phyloP scores from a whole-genome alignment of 2,888 invertebrate species.

The Corbicula japonica region DNA sequence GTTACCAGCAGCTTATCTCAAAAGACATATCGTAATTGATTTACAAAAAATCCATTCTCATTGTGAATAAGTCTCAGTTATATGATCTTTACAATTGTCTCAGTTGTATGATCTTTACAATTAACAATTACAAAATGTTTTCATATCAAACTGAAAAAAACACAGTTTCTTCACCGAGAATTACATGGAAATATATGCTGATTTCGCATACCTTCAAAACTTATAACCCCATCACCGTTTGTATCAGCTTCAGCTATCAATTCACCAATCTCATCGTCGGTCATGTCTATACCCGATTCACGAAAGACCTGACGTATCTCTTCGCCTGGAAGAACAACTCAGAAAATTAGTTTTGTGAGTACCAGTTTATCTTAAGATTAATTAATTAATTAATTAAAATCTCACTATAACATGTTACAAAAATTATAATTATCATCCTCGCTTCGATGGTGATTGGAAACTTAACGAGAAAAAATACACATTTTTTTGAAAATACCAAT shows the following conservation, averaged over 20 bases:
- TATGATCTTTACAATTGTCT: not conserved
- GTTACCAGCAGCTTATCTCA: too few species aligned
- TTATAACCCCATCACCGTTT: conserved; percentile 50
- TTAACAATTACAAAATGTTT: not conserved
- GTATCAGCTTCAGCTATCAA: conserved; percentile 48
- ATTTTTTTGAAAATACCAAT: too few species aligned
- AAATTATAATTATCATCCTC: too few species aligned
- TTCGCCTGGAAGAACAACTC: not conserved
- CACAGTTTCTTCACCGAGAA: not conserved
- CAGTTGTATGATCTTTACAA: too few species aligned
- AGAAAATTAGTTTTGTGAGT: too few species aligned
- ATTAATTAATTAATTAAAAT: too few species aligned
- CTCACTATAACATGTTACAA: too few species aligned
- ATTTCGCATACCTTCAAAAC: conserved; percentile 47
- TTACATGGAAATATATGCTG: not conserved
- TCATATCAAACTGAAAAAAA: not conserved
- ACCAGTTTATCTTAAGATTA: too few species aligned
- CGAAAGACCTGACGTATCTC: conserved; percentile 26
- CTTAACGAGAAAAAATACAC: too few species aligned
- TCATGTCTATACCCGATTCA: conserved; percentile 29
- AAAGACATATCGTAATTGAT: not conserved
- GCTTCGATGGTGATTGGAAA: too few species aligned
- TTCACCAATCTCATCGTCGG: conserved; percentile 40
- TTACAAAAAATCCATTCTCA: not conserved
- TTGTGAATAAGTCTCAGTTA: not conserved